Conservation (phyloP, 2,888 invertebrate genomes). For the Meliscaeva auricollis region DNA sequence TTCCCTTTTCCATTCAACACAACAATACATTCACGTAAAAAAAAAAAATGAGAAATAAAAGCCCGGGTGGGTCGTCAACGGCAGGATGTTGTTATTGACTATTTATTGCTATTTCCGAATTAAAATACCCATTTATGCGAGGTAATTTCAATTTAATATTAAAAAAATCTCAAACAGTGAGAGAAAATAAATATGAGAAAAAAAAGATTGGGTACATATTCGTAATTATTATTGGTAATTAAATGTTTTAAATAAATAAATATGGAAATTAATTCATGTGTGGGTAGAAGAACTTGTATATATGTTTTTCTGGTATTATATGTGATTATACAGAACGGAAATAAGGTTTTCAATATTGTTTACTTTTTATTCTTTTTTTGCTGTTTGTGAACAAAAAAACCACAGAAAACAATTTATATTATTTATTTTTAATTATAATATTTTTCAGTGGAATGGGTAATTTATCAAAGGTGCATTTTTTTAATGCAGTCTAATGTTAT, state of each 20-base stretch:
- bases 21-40: constrained; percentile 1
- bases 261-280: neutral
- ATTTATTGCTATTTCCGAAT: constrained; percentile 41
- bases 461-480: too few species aligned
- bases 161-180: constrained; percentile 27
- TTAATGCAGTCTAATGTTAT: too few species aligned
- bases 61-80: neutral
- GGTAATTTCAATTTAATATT: constrained; percentile 64
- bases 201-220: neutral
- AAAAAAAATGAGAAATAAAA: neutral
- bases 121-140: constrained; percentile 34
- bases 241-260: constrained; percentile 35
- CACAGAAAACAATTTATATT: constrained; percentile 23
- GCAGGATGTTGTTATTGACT: constrained; percentile 29
- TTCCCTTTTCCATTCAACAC: constrained; percentile 10
- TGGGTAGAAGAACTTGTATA: neutral
- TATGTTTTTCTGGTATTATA: neutral
- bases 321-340: neutral
- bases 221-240: constrained; percentile 41
- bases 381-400: neutral
- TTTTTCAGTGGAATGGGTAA: too few species aligned
- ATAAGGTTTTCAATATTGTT: constrained; percentile 15
- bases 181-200: constrained; percentile 1
- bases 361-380: constrained; percentile 1
- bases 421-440: constrained; percentile 38